Conservation (phyloP, 2,113 vertebrate genomes). For the Pterophyllum scalare region DNA sequence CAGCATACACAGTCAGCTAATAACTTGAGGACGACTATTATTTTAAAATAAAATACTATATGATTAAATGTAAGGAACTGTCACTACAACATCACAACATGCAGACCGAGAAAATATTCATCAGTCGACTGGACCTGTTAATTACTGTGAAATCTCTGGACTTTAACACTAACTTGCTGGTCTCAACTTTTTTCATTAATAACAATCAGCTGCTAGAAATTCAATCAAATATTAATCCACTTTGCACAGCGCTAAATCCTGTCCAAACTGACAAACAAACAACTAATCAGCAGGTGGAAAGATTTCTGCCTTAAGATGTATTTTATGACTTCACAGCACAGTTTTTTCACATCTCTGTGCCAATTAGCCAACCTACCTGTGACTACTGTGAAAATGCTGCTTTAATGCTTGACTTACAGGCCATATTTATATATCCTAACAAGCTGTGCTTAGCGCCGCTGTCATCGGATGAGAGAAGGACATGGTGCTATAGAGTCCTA, state of each 20-base stretch:
- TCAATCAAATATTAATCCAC: background rate
- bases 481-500: background rate
- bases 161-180: background rate
- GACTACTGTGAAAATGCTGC: slow-evolving; percentile 52
- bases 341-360: slow-evolving; percentile 32
- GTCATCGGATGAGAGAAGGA: background rate
- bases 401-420: slow-evolving; percentile 52
- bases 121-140: background rate
- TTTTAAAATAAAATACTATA: background rate
- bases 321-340: slow-evolving; percentile 5
- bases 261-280: background rate
- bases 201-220: background rate
- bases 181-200: background rate
- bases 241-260: background rate
- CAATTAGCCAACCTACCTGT: slow-evolving; percentile 48
- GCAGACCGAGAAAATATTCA: background rate
- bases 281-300: background rate
- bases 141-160: background rate
- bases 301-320: slow-evolving; percentile 10
- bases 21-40: background rate
- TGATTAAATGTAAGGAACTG: background rate
- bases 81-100: background rate
- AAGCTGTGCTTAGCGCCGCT: background rate
- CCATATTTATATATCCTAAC: slow-evolving; percentile 16
- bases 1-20: background rate